Evolutionary conservation across 2,797 vertebrate genomes (phyloP).

Genomic region (Fundulus diaphanus): DNA sequence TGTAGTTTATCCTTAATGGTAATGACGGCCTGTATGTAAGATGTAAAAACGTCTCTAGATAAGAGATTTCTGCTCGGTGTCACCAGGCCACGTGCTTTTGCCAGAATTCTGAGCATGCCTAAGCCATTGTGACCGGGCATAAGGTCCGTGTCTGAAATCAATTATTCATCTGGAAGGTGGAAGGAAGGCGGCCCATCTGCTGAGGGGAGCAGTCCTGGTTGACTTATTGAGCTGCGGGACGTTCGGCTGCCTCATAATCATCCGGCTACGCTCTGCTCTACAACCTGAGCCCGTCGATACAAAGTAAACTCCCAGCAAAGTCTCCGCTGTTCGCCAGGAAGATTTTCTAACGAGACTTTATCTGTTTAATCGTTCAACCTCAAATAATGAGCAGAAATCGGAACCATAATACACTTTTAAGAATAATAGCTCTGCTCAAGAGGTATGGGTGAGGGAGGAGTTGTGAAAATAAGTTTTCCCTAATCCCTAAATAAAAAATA

Average conservation of each 20-base stretch:
- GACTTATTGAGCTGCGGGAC: conserved; percentile 62
- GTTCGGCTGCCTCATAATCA: conserved; percentile 53
- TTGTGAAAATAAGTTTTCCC: neutral
- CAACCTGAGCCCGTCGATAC: conserved; percentile 34
- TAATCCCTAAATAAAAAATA: neutral
- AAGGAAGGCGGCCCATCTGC: conserved; percentile 66
- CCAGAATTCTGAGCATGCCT: conserved; percentile 64
- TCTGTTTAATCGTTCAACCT: neutral
- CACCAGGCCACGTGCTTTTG: conserved; percentile 10
- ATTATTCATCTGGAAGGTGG: conserved; percentile 71
- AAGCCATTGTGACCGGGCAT: conserved; percentile 75
- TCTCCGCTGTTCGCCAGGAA: neutral
- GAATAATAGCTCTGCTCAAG: neutral
- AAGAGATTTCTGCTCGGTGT: conserved; percentile 35
- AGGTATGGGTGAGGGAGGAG: neutral
- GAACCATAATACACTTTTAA: neutral
- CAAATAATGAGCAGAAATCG: neutral
- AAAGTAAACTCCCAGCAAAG: conserved; percentile 26
- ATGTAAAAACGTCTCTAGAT: conserved; percentile 15
- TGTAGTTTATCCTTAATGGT: neutral
- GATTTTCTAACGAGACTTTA: neutral
- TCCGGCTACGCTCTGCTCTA: conserved; percentile 43
- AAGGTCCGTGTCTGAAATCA: conserved; percentile 72
- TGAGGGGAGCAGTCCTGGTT: conserved; percentile 68
- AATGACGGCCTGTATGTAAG: neutral